Evolutionary conservation across 1,140 invertebrate genomes (phyloP).

Genomic region (Heterodera carotae): DNA sequence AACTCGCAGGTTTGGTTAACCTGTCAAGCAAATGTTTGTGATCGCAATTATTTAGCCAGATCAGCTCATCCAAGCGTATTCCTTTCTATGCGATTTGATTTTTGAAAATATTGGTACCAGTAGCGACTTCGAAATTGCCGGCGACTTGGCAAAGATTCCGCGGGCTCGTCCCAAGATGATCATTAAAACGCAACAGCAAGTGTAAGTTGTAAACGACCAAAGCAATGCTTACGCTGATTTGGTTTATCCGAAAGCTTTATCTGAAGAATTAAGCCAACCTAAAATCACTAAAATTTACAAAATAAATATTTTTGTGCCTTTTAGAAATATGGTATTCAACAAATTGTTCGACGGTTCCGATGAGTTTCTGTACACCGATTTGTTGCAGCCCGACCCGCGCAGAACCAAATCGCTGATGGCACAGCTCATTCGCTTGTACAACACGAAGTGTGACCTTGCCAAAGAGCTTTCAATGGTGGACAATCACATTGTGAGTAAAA

Average conservation of each 20-base stretch:
- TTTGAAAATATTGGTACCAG: constrained; percentile 14
- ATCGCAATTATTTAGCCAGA: constrained; percentile 14
- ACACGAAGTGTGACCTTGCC: constrained; percentile 28
- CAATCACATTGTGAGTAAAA: constrained; percentile 33
- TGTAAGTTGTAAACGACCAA: too few species aligned
- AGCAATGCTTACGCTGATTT: too few species aligned
- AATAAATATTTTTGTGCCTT: neutral
- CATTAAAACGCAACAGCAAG: constrained; percentile 18
- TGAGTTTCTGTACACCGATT: constrained; percentile 34
- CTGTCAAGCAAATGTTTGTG: too few species aligned
- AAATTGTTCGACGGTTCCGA: constrained; percentile 29
- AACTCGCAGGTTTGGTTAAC: constrained; percentile 22
- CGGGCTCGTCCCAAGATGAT: constrained; percentile 25
- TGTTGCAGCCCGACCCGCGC: constrained; percentile 27
- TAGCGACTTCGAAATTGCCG: neutral
- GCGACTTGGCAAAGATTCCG: constrained; percentile 16
- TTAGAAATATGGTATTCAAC: constrained; percentile 31
- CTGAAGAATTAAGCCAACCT: too few species aligned
- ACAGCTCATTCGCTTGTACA: constrained; percentile 35
- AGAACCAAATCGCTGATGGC: constrained; percentile 10
- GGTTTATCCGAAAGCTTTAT: too few species aligned
- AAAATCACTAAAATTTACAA: too few species aligned
- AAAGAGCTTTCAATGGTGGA: constrained; percentile 14
- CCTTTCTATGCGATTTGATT: constrained; percentile 34
- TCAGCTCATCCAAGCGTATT: constrained; percentile 29